Percentiles rank a stretch among this genome's conserved stretches.
These are phyloP conservation scores for Baryphthengus martii DNA, from an alignment of 2,113 vertebrate species.

Conservation along the genomic window DNA sequence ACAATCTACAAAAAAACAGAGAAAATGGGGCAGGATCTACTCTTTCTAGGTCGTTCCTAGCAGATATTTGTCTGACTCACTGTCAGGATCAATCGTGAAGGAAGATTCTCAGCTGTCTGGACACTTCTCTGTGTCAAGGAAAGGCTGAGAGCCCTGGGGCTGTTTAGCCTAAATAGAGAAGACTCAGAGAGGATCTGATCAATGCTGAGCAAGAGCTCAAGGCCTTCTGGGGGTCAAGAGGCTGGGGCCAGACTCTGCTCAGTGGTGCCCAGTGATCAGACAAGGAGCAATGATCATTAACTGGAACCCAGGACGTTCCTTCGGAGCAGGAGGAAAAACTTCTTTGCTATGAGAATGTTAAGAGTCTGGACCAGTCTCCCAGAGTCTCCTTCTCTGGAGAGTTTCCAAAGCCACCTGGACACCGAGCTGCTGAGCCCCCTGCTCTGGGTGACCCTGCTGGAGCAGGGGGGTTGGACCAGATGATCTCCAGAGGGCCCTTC, in stretches of 20 bases:
- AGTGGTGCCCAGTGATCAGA: not conserved
- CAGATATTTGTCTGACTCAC: no score
- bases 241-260: not conserved
- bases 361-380: no score
- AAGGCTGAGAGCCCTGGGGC: not conserved
- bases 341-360: no score
- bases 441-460: no score
- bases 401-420: no score
- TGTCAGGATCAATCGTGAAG: not conserved
- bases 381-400: no score
- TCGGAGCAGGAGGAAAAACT: no score
- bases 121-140: not conserved
- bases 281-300: not conserved
- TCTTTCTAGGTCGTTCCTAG: accelerated
- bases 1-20: not conserved
- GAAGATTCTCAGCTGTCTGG: not conserved
- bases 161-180: not conserved
- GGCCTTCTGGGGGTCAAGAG: not conserved
- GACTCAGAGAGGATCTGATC: not conserved
- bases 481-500: no score
- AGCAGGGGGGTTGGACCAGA: no score
- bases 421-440: no score
- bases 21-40: not conserved
- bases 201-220: not conserved
- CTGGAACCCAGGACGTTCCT: not conserved